Evolutionary conservation across 2,797 vertebrate species (phyloP).

Genomic region (Rhabdophis nuchalis): DNA sequence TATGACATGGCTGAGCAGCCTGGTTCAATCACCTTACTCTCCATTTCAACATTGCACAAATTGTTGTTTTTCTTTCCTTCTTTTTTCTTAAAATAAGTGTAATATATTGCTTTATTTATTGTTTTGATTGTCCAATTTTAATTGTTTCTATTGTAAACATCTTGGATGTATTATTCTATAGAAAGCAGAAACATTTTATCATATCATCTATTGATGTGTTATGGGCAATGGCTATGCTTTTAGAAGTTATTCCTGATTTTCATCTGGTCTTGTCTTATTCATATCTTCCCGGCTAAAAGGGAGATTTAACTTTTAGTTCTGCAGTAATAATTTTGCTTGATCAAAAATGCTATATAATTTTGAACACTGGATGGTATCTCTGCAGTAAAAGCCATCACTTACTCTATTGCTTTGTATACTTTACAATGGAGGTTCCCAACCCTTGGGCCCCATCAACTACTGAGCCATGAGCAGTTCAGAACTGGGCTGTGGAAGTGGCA

Average conservation of each 20-base stretch:
- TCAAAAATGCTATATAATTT: not conserved
- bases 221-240: slow-evolving; percentile 15
- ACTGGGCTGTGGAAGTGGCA: not conserved
- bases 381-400: not conserved
- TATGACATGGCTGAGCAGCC: not conserved
- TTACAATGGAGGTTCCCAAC: not conserved
- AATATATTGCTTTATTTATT: not conserved
- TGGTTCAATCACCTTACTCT: not conserved
- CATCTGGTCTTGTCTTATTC: slow-evolving; percentile 43
- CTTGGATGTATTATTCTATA: not conserved
- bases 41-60: not conserved
- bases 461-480: not conserved
- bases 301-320: not conserved
- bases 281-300: slow-evolving; percentile 36
- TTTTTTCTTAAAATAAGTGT: not conserved
- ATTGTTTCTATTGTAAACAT: not conserved
- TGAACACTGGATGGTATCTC: not conserved
- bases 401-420: not conserved
- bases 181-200: not conserved
- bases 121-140: not conserved
- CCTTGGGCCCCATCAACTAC: not conserved
- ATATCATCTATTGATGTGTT: not conserved
- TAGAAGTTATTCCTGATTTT: slow-evolving; percentile 50
- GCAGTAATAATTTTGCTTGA: not conserved
- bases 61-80: not conserved